These are phyloP conservation scores for Cyclura pinguis DNA, from an alignment of 2,797 vertebrate species.

Conservation along the genomic window DNA sequence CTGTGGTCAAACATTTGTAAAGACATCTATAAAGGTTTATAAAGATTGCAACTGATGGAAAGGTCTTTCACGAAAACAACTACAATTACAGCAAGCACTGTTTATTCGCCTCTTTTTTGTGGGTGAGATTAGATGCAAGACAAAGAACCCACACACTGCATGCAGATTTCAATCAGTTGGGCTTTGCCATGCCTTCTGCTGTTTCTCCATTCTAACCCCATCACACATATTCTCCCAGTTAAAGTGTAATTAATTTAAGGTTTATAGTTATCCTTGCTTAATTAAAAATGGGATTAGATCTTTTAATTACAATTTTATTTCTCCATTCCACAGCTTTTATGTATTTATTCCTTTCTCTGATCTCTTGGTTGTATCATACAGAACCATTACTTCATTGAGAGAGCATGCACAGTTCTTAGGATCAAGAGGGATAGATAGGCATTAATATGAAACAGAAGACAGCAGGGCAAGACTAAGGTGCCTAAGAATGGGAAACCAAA, in stretches of 20 bases:
- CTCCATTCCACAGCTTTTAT: not conserved
- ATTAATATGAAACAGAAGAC: not conserved
- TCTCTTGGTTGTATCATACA: not conserved
- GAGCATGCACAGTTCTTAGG: not conserved
- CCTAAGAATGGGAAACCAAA: not conserved
- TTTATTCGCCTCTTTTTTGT: not conserved
- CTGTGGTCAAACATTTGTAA: not conserved
- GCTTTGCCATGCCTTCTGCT: not conserved
- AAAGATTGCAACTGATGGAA: too few species aligned
- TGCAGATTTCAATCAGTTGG: not conserved
- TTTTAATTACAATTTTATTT: conserved; percentile 1
- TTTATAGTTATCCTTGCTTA: conserved; percentile 8
- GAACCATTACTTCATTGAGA: not conserved
- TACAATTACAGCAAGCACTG: not conserved
- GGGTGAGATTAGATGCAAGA: not conserved
- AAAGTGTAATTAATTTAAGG: not conserved
- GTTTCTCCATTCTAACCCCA: not conserved
- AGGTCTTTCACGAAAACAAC: not conserved
- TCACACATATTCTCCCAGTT: not conserved
- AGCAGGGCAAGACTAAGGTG: not conserved
- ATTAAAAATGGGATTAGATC: conserved; percentile 19
- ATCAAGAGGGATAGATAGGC: not conserved
- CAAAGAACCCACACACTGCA: not conserved
- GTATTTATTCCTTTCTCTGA: not conserved
- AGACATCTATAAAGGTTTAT: too few species aligned